Base-by-base conservation (phyloP, 2,888 invertebrate genomes). In the Lasioglossum villosulum region DNA sequence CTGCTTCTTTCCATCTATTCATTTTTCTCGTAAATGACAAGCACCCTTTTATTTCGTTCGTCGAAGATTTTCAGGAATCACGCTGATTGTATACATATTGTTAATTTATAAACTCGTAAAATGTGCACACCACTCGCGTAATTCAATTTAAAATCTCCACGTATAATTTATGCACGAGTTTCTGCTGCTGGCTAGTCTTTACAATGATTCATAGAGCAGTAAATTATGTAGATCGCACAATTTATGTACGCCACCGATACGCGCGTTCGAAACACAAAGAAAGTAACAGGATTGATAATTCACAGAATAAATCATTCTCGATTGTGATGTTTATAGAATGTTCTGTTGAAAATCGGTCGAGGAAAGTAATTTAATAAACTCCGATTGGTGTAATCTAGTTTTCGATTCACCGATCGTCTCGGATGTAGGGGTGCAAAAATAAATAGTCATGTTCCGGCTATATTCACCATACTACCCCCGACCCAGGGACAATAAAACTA, bases 401-500 rank as follows among this genome's bases (percentile, higher is more conserved):
- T 45, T 2, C 34, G 76, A 39, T 27, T 70, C 39, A 14, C 37
- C 19, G 37, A 23, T 10, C 19, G 27, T 14, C 48, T 16, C 19
- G 75, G 27, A 39, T 45, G 12, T 6, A 23, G 63, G 66, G 34
- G 23, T 30, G 78, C 34, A 68, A 73, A 82, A 88, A 79, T 73
- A 68, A 77, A 86, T 34, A 84, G 88, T 89, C 87, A 87, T 75
- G 63, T 56, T 82, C 63, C 39, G 39, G n/a, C n/a, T 30, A 78
- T 52, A n/a, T 66, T 19, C 34, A 4, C 4, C 30, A 37, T 6
- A 52, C 42, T 68, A 68, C 27, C 63, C 37, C 19, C 52, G 23
- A 14, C 14, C 19, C 52, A 3, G 4, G 39, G 39, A 23, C 59
- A 8, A n/a, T 30, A 16, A 1, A 73, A 66, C 34, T 63, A 72